Conservation (phyloP, 2,113 vertebrate species). For the Mormyrus iriodes region DNA sequence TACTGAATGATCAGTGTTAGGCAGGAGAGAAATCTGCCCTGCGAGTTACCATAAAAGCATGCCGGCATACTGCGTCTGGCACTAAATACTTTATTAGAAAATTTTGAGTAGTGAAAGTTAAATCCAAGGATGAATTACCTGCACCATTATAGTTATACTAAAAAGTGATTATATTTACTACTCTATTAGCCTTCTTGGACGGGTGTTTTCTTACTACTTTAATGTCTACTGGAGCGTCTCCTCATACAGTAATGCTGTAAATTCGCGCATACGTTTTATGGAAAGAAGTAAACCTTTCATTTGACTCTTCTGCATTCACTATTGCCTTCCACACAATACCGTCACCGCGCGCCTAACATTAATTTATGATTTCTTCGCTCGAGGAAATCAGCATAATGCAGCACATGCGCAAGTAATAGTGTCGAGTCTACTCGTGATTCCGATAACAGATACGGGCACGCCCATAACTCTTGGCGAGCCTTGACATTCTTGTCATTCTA, state of each 20-base stretch:
- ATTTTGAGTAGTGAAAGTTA: not conserved
- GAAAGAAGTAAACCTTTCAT: not conserved
- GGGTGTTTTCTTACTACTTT: not conserved
- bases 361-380: not conserved
- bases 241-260: not conserved
- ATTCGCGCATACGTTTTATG: not conserved
- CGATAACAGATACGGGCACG: not conserved
- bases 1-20: not conserved
- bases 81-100: not conserved
- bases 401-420: not conserved
- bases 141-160: not conserved
- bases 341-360: not conserved
- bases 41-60: not conserved
- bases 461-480: not conserved
- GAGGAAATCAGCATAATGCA: not conserved
- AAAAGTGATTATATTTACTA: not conserved
- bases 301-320: not conserved
- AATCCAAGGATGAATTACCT: not conserved
- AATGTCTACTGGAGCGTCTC: not conserved
- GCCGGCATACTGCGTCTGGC: not conserved
- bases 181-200: not conserved
- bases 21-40: not conserved
- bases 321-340: not conserved
- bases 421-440: not conserved
- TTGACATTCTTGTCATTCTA: not conserved